Base-by-base conservation (phyloP, 1,140 invertebrate species). In the Oscheius sp. region DNA sequence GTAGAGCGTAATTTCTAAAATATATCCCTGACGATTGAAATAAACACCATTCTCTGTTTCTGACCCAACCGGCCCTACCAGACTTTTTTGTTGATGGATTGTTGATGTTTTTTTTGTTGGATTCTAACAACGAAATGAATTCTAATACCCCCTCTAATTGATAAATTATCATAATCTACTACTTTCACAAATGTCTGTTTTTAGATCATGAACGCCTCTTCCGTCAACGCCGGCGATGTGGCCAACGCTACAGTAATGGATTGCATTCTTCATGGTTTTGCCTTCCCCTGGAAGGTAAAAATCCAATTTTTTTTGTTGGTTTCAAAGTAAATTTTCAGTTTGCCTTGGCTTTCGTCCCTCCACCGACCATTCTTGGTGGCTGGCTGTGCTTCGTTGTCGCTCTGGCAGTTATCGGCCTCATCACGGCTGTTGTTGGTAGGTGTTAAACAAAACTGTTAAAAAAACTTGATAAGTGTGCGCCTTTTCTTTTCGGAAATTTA, bases 281-380 rank as follows among this genome's bases (percentile, higher is more conserved):
- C 95, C 3, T 88, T 99, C 52, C 95, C 97, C 85, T 99, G 95
- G 96, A 99, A 99, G 87, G 86, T 98, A 77, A n/a, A n/a, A n/a
- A n/a, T n/a, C n/a, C n/a, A n/a, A n/a, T n/a, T 49, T 26, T 23
- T 55, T 23, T n/a, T 4, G 7, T 4, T 23, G 15, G 7, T 55
- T 23, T 55, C 49, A 7, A 4, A 13, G 4, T 55, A 7, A 7
- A 13, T 7, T 55, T 55, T 23, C 82, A 89, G 88, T 84, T 89
- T 63, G 85, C 97, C 20, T 98, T 98, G 85, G 95, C 95, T 55
- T 93, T 95, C 85, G 91, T 98, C 68, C 95, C 96, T 76, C 95
- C 96, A 23, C 97, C 96, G 86, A 93, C 84, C 36, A 77, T 84
- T 63, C 52, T 78, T 28, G 77, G 77, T 64, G 80, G 95, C 31